Conservation (phyloP, 2,888 invertebrate species). For the Lordiphosa andalusiaca region DNA sequence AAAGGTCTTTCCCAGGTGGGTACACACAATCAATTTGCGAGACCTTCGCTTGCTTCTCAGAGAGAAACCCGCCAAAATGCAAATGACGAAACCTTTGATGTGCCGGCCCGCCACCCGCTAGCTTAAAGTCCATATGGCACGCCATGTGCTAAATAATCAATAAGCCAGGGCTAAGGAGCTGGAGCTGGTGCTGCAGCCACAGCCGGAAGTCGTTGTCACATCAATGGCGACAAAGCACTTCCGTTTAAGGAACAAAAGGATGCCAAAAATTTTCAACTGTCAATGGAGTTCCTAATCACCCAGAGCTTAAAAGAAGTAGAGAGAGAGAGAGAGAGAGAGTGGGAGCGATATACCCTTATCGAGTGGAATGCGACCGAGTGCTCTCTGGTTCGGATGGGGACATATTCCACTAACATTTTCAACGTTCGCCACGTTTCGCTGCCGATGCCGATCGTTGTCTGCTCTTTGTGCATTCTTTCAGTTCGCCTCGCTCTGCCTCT, state of each 20-base stretch:
- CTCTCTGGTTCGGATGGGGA: slow-evolving; percentile 1
- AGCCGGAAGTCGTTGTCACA: slow-evolving; percentile 70
- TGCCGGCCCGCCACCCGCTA: slow-evolving; percentile 41
- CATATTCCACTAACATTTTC: slow-evolving; percentile 38
- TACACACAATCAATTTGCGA: slow-evolving; percentile 51
- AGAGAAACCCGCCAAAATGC: slow-evolving; percentile 64
- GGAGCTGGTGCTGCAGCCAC: slow-evolving; percentile 23
- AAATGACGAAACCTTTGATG: slow-evolving; percentile 69
- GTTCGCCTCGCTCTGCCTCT: slow-evolving; percentile 43
- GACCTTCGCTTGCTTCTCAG: slow-evolving; percentile 47
- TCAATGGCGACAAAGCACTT: slow-evolving; percentile 75
- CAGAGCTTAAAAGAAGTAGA: neutral
- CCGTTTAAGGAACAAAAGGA: slow-evolving; percentile 43
- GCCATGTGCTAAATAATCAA: slow-evolving; percentile 59
- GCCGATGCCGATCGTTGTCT: slow-evolving; percentile 50
- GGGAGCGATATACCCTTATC: slow-evolving; percentile 33
- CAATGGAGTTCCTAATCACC: neutral
- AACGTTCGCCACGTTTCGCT: slow-evolving; percentile 42
- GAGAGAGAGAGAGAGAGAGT: neutral
- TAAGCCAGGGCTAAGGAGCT: slow-evolving; percentile 13
- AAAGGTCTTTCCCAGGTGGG: slow-evolving; percentile 71
- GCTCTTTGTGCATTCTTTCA: slow-evolving; percentile 70
- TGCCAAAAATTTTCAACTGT: slow-evolving; percentile 17
- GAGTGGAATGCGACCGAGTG: slow-evolving; percentile 20
- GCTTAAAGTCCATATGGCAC: slow-evolving; percentile 35